Conservation (phyloP, 2,888 invertebrate species). For the Eupithecia dodoneata region DNA sequence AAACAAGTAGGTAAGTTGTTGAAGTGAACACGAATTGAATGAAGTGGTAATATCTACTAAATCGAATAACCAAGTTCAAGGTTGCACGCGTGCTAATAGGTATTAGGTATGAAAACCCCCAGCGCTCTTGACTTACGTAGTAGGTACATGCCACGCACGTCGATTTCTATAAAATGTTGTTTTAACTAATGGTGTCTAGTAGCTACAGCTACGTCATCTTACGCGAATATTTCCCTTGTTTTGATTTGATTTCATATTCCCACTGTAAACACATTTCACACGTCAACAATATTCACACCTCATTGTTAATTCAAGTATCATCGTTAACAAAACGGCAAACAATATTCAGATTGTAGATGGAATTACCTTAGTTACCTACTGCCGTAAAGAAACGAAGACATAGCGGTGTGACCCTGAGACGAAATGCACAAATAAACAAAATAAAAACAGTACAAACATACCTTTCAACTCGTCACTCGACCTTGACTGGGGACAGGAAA, state of each 20-base stretch:
- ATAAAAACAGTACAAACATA: not conserved
- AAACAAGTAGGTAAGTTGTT: not conserved
- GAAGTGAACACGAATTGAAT: not conserved
- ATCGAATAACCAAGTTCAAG: conserved; percentile 38
- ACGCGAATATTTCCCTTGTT: not conserved
- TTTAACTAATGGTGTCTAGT: not conserved
- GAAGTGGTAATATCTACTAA: not conserved
- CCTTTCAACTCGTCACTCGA: conserved; percentile 23
- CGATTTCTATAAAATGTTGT: conserved; percentile 9
- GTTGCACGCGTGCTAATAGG: conserved; percentile 22
- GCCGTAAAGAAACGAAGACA: conserved; percentile 17
- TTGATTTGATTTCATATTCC: not conserved
- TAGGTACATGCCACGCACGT: not conserved
- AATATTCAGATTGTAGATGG: conserved; percentile 11
- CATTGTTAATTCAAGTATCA: not conserved
- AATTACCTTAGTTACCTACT: not conserved
- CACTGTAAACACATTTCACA: not conserved
- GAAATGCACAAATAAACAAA: conserved; percentile 38
- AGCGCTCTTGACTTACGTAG: conserved; percentile 34
- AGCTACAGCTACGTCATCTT: not conserved
- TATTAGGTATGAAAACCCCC: conserved; percentile 16
- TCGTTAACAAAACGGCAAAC: not conserved
- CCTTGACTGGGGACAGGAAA: conserved; percentile 22
- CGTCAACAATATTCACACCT: not conserved
- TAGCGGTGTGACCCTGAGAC: conserved; percentile 33